phyloP scores from a whole-genome alignment of 1,140 invertebrate species.

The Globodera ellingtonae region DNA sequence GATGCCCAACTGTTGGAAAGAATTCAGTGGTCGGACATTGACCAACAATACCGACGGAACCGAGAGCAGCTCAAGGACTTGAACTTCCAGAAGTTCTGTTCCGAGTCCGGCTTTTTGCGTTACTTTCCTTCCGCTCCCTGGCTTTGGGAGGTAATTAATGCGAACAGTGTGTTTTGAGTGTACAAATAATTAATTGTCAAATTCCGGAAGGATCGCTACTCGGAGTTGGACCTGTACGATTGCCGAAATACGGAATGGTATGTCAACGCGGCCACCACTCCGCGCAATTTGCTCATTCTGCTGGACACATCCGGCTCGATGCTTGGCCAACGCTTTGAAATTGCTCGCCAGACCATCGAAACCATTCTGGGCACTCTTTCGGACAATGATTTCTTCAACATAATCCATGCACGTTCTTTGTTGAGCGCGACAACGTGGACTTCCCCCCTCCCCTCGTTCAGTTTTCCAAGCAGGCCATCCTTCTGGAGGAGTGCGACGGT shows the following conservation, averaged over 20 bases:
- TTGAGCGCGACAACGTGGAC: too few relatives aligned
- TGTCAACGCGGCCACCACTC: slow-evolving; percentile 17
- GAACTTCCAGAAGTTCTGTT: slow-evolving; percentile 64
- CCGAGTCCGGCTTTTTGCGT: slow-evolving; percentile 63
- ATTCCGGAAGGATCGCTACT: slow-evolving; percentile 13
- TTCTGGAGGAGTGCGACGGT: slow-evolving; percentile 65
- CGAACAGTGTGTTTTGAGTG: not conserved
- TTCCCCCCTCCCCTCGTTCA: slow-evolving; percentile 60
- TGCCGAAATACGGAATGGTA: slow-evolving; percentile 59
- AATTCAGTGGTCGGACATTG: slow-evolving; percentile 64
- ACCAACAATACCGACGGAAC: slow-evolving; percentile 61
- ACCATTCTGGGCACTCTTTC: slow-evolving; percentile 88
- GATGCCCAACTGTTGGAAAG: slow-evolving; percentile 57
- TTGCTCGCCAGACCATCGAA: slow-evolving; percentile 86
- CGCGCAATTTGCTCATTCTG: slow-evolving; percentile 79
- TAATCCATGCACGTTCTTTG: slow-evolving; percentile 72
- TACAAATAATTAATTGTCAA: not conserved
- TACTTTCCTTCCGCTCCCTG: slow-evolving; percentile 63
- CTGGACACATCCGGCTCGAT: slow-evolving; percentile 95
- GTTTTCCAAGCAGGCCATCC: slow-evolving; percentile 66
- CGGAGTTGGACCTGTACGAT: slow-evolving; percentile 61
- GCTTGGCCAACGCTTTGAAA: slow-evolving; percentile 86
- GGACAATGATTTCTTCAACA: slow-evolving; percentile 95
- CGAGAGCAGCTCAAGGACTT: slow-evolving; percentile 60
- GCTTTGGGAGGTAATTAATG: slow-evolving; percentile 52